Conservation (phyloP, 2,888 invertebrate species). For the Perizoma affinitatum region DNA sequence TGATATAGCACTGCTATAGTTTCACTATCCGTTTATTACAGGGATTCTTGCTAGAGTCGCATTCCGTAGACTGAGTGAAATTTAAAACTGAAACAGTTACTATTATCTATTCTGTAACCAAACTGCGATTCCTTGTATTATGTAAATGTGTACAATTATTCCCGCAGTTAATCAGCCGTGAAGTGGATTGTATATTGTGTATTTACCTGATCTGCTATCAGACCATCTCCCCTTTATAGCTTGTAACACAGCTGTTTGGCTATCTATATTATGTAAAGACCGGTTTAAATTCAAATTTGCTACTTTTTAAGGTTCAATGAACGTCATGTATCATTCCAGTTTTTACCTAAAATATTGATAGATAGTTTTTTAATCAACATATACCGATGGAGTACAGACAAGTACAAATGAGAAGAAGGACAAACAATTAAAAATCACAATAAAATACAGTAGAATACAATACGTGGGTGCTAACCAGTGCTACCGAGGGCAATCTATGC, state of each 20-base stretch:
- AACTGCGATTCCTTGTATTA: constrained; percentile 40
- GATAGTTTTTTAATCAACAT: too few species aligned
- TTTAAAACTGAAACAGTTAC: background rate
- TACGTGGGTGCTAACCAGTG: too few species aligned
- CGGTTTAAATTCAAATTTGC: constrained; percentile 18
- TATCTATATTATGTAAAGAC: constrained; percentile 14
- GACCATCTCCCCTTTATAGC: constrained; percentile 25
- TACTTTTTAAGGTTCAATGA: constrained; percentile 24
- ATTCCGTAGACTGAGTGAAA: constrained; percentile 4
- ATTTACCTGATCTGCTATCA: constrained; percentile 32
- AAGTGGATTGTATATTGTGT: constrained; percentile 33
- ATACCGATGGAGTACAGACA: too few species aligned
- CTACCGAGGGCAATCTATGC: too few species aligned
- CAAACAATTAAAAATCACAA: too few species aligned
- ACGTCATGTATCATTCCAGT: background rate
- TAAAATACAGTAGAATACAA: too few species aligned
- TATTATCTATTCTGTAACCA: constrained; percentile 4
- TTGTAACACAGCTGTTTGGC: constrained; percentile 26
- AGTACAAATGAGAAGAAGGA: too few species aligned
- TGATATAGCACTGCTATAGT: too few species aligned
- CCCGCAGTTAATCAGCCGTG: constrained; percentile 41
- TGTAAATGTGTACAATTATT: constrained; percentile 40
- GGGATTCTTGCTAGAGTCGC: too few species aligned
- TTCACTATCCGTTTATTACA: too few species aligned
- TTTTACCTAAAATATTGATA: too few species aligned